Base-by-base conservation (phyloP, 2,888 invertebrate species). In the Exocentrus adspersus region DNA sequence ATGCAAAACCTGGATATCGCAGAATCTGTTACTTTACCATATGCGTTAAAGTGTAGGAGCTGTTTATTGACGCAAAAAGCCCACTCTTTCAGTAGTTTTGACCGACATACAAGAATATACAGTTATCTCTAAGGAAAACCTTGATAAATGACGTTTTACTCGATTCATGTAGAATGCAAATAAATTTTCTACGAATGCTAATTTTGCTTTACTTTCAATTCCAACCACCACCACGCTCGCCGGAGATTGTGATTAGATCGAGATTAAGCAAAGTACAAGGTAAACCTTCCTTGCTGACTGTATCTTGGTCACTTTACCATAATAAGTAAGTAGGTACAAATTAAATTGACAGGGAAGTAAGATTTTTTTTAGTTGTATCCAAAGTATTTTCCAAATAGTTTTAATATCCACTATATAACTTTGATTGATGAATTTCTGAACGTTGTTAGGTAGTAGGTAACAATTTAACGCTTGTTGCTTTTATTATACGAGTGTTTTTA, bases 121-220 rank as follows among this genome's bases (percentile, higher is more conserved):
- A 51, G 50, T 30, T 30, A 50, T 3, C 30, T 51, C 37, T 14
- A 43, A 43, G 21, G 4, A 24, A 19, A 45, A 56, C 54, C 54
- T 56, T 56, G 54, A 16, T 16, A 16, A 6, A 17, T 19, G 37
- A 12, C 30, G 51, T 51, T 43, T 45, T 45, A 30, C 54, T 12
- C 17, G 24, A 28, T 43, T 56, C 28, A 56, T 56, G 28, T 42
- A 45, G 43, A 56, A n/a, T 52, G 37, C 41, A 21, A 21, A 14
- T 54, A 54, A 14, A 54, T 12, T 56, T 56, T 43, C 30, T 43
- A 30, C 24, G 37, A 56, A 56, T 43, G 45, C 45, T 56, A 56
- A 56, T 56, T 56, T 43, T 42, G 30, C 41, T 56, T 56, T 43
- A 56, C 54, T 56, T 56, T 56, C 54, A 16, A 56, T 53, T 45